phyloP scores from a whole-genome alignment of 1,140 invertebrate genomes.

The Brachionus plicatilis region DNA sequence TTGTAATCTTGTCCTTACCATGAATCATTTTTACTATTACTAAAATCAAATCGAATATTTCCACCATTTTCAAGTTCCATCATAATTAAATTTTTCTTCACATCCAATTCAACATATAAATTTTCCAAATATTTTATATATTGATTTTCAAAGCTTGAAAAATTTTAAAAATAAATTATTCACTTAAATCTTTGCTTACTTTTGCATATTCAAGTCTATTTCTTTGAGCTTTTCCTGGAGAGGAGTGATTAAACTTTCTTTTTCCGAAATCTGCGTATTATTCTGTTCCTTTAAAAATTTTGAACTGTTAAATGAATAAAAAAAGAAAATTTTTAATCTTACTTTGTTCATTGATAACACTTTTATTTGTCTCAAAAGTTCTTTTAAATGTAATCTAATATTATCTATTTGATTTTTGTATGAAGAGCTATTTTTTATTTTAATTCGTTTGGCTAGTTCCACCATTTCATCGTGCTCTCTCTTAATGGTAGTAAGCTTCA shows the following conservation, averaged over 20 bases:
- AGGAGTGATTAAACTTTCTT: not conserved
- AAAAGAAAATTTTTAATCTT: not conserved
- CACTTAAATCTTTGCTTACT: not conserved
- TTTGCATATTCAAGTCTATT: not conserved
- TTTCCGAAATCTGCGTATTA: not conserved
- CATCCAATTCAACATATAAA: not conserved
- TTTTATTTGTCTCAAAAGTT: not conserved
- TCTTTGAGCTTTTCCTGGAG: constrained; percentile 8
- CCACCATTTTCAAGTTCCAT: constrained; percentile 54
- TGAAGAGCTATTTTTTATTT: not conserved
- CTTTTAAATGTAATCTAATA: not conserved
- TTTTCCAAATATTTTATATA: not conserved
- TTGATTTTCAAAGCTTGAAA: not conserved
- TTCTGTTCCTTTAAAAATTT: not conserved
- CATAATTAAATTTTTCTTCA: constrained; percentile 42
- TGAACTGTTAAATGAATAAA: too few relatives aligned
- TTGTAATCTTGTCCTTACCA: constrained; percentile 45
- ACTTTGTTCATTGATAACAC: not conserved
- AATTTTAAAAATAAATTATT: not conserved
- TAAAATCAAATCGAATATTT: constrained; percentile 55
- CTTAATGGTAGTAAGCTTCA: constrained; percentile 50
- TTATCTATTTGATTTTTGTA: constrained; percentile 3
- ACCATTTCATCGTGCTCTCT: constrained; percentile 48
- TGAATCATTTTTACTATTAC: constrained; percentile 45
- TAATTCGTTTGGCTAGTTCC: constrained; percentile 40